Conservation (phyloP, 2,797 vertebrate species). For the Paramormyrops hopkinsi region DNA sequence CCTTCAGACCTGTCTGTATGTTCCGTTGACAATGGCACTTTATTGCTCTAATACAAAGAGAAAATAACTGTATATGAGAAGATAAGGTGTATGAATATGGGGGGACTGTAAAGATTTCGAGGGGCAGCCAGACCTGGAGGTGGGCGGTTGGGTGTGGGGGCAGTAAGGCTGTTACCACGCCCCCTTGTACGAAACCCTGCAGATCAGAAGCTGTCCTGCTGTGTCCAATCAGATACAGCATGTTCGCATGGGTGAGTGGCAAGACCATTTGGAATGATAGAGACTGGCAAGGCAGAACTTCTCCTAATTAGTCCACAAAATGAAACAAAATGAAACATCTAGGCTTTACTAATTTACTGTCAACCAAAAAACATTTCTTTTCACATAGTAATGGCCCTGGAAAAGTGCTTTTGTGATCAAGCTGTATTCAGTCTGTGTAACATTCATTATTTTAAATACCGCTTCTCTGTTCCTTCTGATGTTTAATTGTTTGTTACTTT, state of each 20-base stretch:
- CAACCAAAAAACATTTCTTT: conserved; percentile 42
- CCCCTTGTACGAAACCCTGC: conserved; percentile 43
- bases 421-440: conserved; percentile 38
- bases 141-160: background rate
- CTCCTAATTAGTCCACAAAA: conserved; percentile 50
- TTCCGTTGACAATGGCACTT: background rate
- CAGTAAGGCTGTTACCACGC: background rate
- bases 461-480: conserved; percentile 13
- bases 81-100: background rate
- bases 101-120: background rate
- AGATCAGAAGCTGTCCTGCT: conserved; percentile 47
- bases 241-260: conserved; percentile 39
- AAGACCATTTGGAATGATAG: conserved; percentile 31
- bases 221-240: conserved; percentile 57
- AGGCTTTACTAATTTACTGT: conserved; percentile 45
- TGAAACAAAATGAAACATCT: conserved; percentile 46
- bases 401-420: conserved; percentile 30
- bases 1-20: background rate
- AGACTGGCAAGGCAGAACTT: conserved; percentile 39
- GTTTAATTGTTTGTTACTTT: conserved; percentile 22
- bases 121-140: background rate
- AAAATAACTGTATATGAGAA: background rate
- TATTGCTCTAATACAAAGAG: background rate
- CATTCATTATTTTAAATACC: conserved; percentile 9
- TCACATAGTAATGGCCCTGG: conserved; percentile 33